Conservation (phyloP, 2,113 vertebrate species). For the Pygoscelis antarcticus region DNA sequence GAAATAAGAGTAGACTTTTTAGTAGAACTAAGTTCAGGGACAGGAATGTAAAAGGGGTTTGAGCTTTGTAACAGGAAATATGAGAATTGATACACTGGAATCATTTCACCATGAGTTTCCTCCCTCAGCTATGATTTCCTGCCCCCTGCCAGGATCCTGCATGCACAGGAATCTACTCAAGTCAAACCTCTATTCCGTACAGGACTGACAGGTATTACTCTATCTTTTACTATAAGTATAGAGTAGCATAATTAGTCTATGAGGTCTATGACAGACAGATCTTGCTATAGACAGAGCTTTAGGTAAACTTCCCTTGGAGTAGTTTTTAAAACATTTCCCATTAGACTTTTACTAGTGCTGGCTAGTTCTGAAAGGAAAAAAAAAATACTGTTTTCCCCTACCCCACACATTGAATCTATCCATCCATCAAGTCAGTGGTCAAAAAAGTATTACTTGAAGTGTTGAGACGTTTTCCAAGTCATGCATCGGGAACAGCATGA, state of each 20-base stretch:
- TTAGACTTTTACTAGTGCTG: not conserved
- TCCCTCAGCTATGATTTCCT: not conserved
- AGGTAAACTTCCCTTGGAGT: not conserved
- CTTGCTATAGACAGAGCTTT: not conserved
- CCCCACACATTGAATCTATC: not conserved
- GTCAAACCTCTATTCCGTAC: not conserved
- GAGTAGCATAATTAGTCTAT: not conserved
- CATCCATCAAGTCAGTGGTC: not conserved
- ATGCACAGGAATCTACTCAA: not conserved
- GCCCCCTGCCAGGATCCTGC: not conserved
- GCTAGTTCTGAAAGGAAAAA: not conserved
- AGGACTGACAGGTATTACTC: not conserved
- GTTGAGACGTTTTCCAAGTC: not conserved
- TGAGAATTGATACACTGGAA: fast-evolving
- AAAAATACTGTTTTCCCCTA: not conserved
- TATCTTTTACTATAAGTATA: not conserved
- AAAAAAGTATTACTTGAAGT: not conserved
- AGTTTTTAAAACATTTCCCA: not conserved
- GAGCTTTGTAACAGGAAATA: not conserved
- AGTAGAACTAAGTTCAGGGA: not conserved
- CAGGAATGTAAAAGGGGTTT: not conserved
- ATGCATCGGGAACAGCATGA: not conserved
- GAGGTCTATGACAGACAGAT: not conserved
- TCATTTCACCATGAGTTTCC: not conserved
- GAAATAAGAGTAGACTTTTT: not conserved